Conservation (phyloP, 2,797 vertebrate species). For the Gymnothorax reevesii region DNA sequence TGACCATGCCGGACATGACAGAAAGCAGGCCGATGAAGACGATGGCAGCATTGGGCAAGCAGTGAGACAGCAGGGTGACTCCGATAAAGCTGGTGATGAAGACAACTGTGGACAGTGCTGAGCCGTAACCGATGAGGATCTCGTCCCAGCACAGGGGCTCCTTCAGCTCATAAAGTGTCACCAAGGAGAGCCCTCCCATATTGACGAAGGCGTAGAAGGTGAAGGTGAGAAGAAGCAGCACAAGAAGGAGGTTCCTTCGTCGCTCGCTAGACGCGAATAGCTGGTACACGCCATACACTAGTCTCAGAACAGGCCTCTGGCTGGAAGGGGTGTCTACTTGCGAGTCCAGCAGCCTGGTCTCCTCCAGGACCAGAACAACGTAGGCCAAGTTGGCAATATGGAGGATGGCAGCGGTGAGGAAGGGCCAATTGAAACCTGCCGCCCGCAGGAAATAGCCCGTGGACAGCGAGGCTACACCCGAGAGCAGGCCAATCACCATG, state of each 20-base stretch:
- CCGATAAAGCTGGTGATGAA: slow-evolving; percentile 87
- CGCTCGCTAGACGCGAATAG: slow-evolving; percentile 74
- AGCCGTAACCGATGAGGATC: slow-evolving; percentile 90
- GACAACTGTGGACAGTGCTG: slow-evolving; percentile 75
- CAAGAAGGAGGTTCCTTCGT: slow-evolving; percentile 66
- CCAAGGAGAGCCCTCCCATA: slow-evolving; percentile 70
- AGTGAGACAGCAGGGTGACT: slow-evolving; percentile 78
- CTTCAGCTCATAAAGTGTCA: slow-evolving; percentile 87
- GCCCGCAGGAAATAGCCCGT: slow-evolving; percentile 88
- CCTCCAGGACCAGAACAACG: slow-evolving; percentile 79
- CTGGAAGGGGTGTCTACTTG: slow-evolving; percentile 33
- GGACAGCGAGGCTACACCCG: slow-evolving; percentile 80
- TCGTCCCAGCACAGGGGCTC: slow-evolving; percentile 92
- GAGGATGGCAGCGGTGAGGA: slow-evolving; percentile 70
- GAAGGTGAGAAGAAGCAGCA: slow-evolving; percentile 77
- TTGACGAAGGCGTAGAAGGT: slow-evolving; percentile 73
- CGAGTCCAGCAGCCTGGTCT: slow-evolving; percentile 56
- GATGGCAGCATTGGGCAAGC: slow-evolving; percentile 77
- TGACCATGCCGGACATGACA: slow-evolving; percentile 70
- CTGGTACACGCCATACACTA: slow-evolving; percentile 72
- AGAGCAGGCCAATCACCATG: slow-evolving; percentile 85
- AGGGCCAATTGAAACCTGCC: slow-evolving; percentile 87
- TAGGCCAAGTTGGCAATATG: slow-evolving; percentile 78
- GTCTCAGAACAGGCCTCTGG: slow-evolving; percentile 64
- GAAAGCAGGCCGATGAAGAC: slow-evolving; percentile 85